Conservation (phyloP, 2,113 vertebrate genomes). For the Limnothrissa miodon region DNA sequence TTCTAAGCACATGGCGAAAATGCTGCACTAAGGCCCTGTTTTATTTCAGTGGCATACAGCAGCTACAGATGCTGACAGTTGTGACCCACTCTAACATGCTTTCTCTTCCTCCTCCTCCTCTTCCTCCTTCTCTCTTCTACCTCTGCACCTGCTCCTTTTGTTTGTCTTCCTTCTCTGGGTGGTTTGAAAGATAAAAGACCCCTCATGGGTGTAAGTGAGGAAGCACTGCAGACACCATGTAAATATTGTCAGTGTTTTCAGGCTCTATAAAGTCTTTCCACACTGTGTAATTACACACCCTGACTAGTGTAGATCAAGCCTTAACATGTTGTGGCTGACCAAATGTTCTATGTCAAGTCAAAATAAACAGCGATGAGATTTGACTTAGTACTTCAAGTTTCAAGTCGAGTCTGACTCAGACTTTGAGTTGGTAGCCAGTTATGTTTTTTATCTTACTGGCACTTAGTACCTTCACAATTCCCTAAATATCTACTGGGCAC, state of each 20-base stretch:
- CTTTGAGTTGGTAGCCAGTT: too few species aligned
- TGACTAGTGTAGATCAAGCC: not conserved
- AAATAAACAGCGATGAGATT: not conserved
- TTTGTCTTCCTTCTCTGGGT: not conserved
- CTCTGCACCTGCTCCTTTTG: not conserved
- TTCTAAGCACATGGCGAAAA: not conserved
- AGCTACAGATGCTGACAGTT: not conserved
- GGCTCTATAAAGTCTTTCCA: not conserved
- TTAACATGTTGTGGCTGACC: not conserved
- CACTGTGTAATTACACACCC: not conserved
- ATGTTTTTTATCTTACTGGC: not conserved
- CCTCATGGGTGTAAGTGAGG: not conserved
- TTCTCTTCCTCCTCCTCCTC: not conserved
- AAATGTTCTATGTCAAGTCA: not conserved
- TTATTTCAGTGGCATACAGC: not conserved
- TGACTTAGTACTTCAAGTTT: not conserved
- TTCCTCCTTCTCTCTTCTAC: not conserved
- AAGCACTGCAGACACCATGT: not conserved
- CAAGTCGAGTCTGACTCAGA: too few species aligned
- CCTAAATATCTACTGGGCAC: not conserved
- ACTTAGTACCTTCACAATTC: not conserved
- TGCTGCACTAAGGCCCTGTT: not conserved
- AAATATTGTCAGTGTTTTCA: not conserved
- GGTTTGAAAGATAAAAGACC: not conserved
- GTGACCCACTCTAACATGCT: not conserved